phyloP scores from a whole-genome alignment of 2,888 invertebrate species.

The Dasypogon diadema region DNA sequence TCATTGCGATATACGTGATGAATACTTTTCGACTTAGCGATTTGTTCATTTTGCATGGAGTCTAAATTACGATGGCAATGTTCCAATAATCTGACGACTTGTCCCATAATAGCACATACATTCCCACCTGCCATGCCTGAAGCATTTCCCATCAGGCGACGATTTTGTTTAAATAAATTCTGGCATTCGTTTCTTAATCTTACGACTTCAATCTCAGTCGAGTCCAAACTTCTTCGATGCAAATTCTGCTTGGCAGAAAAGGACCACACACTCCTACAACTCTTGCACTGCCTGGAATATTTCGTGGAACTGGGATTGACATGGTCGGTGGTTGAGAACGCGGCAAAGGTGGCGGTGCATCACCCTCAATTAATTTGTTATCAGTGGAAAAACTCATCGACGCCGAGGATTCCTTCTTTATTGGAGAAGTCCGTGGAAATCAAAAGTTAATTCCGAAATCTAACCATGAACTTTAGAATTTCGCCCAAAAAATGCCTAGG shows the following conservation, averaged over 20 bases:
- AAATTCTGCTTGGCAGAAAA: constrained; percentile 52
- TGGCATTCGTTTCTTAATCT: constrained; percentile 54
- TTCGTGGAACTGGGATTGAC: neutral
- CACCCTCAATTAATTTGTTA: neutral
- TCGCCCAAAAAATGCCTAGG: too few relatives aligned
- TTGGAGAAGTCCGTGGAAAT: constrained; percentile 46
- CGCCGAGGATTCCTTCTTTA: constrained; percentile 45
- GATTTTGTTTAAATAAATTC: constrained; percentile 70
- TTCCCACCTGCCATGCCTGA: constrained; percentile 72
- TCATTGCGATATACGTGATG: constrained; percentile 64
- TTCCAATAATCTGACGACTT: constrained; percentile 76
- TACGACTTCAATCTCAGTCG: constrained; percentile 56
- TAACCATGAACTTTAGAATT: too few relatives aligned
- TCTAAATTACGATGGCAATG: constrained; percentile 73
- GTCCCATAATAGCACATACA: constrained; percentile 78
- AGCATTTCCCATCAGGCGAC: constrained; percentile 63
- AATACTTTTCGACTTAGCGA: constrained; percentile 68
- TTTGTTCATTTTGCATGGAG: constrained; percentile 61
- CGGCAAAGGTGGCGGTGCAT: constrained; percentile 44
- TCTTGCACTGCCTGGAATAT: neutral
- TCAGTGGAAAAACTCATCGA: constrained; percentile 1
- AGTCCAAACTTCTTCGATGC: constrained; percentile 53
- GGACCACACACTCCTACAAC: constrained; percentile 47
- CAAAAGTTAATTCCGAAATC: constrained; percentile 63
- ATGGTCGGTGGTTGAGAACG: constrained; percentile 45